phyloP scores from a whole-genome alignment of 1,140 invertebrate species.

The Conus ventricosus region DNA sequence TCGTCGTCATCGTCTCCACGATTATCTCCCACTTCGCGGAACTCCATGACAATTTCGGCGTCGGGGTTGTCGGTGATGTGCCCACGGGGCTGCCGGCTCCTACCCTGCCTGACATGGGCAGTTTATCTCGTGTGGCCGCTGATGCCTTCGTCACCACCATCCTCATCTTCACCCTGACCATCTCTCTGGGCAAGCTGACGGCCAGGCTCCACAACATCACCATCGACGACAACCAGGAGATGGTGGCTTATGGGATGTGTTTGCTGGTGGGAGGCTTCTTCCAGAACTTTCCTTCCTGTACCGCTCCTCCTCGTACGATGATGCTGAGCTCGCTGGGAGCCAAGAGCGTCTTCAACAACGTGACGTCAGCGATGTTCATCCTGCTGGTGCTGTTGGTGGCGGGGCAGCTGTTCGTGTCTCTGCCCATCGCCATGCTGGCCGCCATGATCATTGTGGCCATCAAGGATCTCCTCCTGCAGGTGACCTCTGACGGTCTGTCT shows the following conservation, averaged over 20 bases:
- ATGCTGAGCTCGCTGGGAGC: conserved; percentile 54
- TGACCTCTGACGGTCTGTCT: conserved; percentile 61
- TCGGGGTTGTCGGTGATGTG: conserved; percentile 73
- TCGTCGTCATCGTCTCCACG: conserved; percentile 37
- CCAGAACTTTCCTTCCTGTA: conserved; percentile 79
- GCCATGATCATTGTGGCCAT: conserved; percentile 70
- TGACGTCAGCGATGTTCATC: conserved; percentile 73
- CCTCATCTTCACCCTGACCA: conserved; percentile 39
- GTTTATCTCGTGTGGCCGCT: conserved; percentile 4
- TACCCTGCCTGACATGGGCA: conserved; percentile 34
- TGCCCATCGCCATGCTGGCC: conserved; percentile 72
- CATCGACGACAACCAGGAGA: conserved; percentile 75
- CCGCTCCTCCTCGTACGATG: conserved; percentile 87
- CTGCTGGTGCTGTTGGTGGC: conserved; percentile 75
- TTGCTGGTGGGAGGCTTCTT: conserved; percentile 76
- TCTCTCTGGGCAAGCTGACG: conserved; percentile 64
- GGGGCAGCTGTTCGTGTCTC: conserved; percentile 67
- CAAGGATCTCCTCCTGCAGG: conserved; percentile 79
- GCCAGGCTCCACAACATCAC: conserved; percentile 68
- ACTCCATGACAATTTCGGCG: conserved; percentile 57
- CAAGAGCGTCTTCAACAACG: conserved; percentile 57
- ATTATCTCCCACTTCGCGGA: conserved; percentile 35
- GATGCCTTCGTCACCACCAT: conserved; percentile 36
- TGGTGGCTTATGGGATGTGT: conserved; percentile 75
- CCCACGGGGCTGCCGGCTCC: conserved; percentile 55